These are phyloP conservation scores for Meiosimyza platycephala DNA, from an alignment of 2,888 invertebrate genomes.

Conservation along the genomic window DNA sequence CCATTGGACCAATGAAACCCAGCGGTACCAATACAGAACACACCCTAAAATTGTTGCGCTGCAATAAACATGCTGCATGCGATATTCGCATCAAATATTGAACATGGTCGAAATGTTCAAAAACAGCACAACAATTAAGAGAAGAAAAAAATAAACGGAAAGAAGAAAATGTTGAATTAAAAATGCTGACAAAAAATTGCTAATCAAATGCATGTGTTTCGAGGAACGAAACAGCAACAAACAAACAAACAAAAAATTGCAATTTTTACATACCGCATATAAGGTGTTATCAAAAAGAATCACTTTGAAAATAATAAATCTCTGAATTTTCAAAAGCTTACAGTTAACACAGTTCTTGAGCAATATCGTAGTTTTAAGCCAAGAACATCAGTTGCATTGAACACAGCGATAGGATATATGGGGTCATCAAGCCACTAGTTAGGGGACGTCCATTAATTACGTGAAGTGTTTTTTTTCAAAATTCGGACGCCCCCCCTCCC, in stretches of 20 bases:
- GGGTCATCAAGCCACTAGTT: too few relatives aligned
- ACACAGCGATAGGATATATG: too few relatives aligned
- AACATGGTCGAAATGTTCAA: background rate
- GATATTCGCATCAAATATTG: background rate
- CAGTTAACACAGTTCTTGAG: too few relatives aligned
- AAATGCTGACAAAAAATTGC: constrained; percentile 9
- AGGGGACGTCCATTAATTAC: too few relatives aligned
- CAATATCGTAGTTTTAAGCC: too few relatives aligned
- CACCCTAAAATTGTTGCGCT: constrained; percentile 3
- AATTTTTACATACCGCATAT: too few relatives aligned
- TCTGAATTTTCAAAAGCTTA: too few relatives aligned
- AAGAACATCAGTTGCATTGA: too few relatives aligned
- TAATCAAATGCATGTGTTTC: constrained; percentile 29
- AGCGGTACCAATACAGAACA: background rate
- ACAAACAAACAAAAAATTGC: background rate
- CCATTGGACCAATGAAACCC: constrained; percentile 16
- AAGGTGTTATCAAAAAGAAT: too few relatives aligned
- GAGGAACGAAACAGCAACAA: constrained; percentile 30
- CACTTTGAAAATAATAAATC: too few relatives aligned
- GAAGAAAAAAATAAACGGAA: background rate
- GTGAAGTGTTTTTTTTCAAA: too few relatives aligned
- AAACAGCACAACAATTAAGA: background rate
- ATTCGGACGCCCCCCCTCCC: too few relatives aligned
- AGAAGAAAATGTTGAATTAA: background rate
- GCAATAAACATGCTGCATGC: constrained; percentile 17